Base-by-base conservation (phyloP, 2,888 invertebrate genomes). In the Hypomecis atomaria region DNA sequence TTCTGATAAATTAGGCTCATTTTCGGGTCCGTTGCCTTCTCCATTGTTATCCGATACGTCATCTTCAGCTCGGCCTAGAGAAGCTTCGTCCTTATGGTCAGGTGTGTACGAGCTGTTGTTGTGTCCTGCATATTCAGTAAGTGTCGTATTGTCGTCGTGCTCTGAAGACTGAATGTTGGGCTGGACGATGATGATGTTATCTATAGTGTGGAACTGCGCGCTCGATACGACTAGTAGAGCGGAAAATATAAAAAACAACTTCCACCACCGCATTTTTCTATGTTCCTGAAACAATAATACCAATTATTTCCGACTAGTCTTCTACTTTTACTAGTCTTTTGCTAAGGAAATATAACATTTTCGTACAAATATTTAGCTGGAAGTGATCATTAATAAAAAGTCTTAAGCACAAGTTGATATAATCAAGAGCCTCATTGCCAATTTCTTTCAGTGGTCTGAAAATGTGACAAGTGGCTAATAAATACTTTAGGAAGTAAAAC, bases 241-340 rank as follows among this genome's bases (percentile, higher is more conserved):
- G 44, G 68, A 69, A 49, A 66, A 52, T 38, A 79, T 57, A 73
- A 72, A 77, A 38, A 77, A 34, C 55, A 59, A 54, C 67, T 68
- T 67, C 77, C 79, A 78, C 77, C 79, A 77, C 69, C 71, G 70
- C 82, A 83, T 83, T 66, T 58, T 78, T 71, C 38, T 56, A 7
- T 65, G 70, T 71, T 54, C 71, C 78, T 78, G 73, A 74, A 76
- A 56, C 44, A 42, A 54, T 6, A 37, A n/a, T 34, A 5, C 5
- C 6, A 10, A 11, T 44, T 7, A 13, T 37, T n/a, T 34, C n/a
- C 5, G 4, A 42, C 6, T 8, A 23, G 10, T 3, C n/a, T 13
- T 4, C 4, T 9, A 10, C 45, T 5, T 53, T 3, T 23, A 23
- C 23, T 23, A 23, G 23, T 23, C 23, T 3, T 23, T 23, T 23